Base-by-base conservation (phyloP, 1,140 invertebrate species). In the Drosophila auraria region DNA sequence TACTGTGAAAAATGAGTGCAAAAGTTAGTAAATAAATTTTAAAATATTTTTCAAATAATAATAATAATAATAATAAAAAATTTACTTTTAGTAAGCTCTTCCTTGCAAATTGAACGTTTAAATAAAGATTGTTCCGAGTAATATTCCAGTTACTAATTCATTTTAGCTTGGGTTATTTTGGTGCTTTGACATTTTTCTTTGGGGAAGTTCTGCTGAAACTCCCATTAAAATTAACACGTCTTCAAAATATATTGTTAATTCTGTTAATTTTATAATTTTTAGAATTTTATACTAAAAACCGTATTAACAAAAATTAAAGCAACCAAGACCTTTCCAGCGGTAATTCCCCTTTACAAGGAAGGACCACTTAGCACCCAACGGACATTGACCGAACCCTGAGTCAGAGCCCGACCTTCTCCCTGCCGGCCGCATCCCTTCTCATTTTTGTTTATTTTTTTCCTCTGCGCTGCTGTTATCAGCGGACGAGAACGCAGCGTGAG, bases 351-450 rank as follows among this genome's bases (percentile, higher is more conserved):
- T 49, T 15, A 71, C 3, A 36, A 36, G 8, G 40, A 63, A 59
- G 58, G 58, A 54, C 36, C 50, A 54, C 57, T 44, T 17, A 5
- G 45, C 12, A 38, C 14, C 14, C 53, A 44, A 57, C 68, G 83
- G 76, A 83, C 83, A 70, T 83, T 87, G 83, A 83, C 83, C 83
- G 83, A 42, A 60, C 42, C 44, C 74, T 75, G 71, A 83, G 59
- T 80, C 78, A 76, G 64, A 65, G 27, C 17, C 20, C 1, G 20
- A 20, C 20, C 17, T 7, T 25, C 5, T 25, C 12, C 20, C 12
- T 8, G 6, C 38, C n/a, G 8, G 4, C 38, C 7, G 30, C 36
- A 15, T 20, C 63, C 15, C 47, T 9, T 40, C 60, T 17, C 47
- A 33, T 17, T 49, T 11, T 20, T 23, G 11, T 44, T 25, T 38